phyloP scores from a whole-genome alignment of 2,888 invertebrate genomes.

The Sarcophaga caerulescens region DNA sequence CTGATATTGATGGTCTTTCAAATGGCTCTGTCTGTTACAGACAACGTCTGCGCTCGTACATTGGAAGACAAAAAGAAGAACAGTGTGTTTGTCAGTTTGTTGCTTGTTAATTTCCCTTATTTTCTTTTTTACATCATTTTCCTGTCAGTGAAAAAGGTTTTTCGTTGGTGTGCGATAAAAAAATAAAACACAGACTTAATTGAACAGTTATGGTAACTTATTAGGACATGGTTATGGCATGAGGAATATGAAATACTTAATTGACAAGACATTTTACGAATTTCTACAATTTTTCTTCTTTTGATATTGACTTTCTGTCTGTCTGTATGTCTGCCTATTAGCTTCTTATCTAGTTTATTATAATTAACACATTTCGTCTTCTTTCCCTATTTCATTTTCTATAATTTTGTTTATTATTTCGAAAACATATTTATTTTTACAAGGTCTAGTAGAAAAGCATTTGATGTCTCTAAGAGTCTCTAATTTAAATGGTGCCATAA shows the following conservation, averaged over 20 bases:
- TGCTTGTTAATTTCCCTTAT: constrained; percentile 11
- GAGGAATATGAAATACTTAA: constrained; percentile 27
- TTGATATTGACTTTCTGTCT: background rate
- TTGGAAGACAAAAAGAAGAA: background rate
- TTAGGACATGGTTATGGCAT: background rate
- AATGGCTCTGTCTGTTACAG: background rate
- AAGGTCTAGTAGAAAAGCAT: constrained; percentile 29
- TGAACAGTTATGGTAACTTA: background rate
- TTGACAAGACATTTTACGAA: constrained; percentile 3
- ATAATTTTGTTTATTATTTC: constrained; percentile 5
- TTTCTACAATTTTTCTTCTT: background rate
- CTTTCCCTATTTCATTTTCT: background rate
- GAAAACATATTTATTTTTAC: constrained; percentile 36
- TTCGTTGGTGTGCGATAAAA: constrained; percentile 56
- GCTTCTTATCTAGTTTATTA: constrained; percentile 45
- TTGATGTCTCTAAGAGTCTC: background rate
- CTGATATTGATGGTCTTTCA: constrained; percentile 69
- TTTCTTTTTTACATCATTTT: constrained; percentile 15
- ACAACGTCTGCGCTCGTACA: background rate
- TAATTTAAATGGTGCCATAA: constrained; percentile 30
- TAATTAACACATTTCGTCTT: constrained; percentile 54
- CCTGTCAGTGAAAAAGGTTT: background rate
- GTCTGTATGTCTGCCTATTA: background rate
- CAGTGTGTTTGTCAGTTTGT: background rate
- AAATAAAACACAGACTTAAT: background rate